phyloP scores from a whole-genome alignment of 2,113 vertebrate genomes.

The Chunga burmeisteri region DNA sequence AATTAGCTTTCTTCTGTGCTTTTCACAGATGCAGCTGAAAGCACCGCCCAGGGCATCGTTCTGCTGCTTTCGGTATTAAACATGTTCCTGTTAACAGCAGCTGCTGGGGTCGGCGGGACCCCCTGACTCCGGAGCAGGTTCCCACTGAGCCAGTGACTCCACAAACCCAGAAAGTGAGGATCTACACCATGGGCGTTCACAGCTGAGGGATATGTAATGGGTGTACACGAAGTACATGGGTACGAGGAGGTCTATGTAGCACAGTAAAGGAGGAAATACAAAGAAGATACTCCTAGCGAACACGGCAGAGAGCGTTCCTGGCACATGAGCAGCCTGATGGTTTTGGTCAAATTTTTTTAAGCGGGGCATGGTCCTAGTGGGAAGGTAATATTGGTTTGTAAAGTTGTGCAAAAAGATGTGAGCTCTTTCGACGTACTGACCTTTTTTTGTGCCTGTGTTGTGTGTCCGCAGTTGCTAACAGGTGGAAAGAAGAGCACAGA shows the following conservation, averaged over 20 bases:
- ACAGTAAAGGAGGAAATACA: not conserved
- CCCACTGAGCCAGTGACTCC: not conserved
- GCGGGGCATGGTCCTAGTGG: not conserved
- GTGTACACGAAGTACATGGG: not conserved
- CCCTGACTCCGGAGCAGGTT: not conserved
- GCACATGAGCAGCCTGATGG: not conserved
- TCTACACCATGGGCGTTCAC: not conserved
- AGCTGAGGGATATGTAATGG: not conserved
- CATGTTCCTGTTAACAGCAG: not conserved
- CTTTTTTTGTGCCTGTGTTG: not conserved
- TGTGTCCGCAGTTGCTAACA: not conserved
- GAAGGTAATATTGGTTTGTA: not conserved
- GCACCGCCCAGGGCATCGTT: not conserved
- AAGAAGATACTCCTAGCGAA: not conserved
- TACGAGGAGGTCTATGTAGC: not conserved
- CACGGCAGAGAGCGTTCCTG: not conserved
- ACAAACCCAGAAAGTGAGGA: not conserved
- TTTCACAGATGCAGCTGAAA: not conserved
- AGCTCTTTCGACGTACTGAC: not conserved
- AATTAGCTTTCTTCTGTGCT: not conserved
- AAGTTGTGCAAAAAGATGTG: not conserved
- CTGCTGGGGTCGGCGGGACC: not conserved
- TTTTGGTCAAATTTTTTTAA: not conserved
- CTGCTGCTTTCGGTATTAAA: not conserved
- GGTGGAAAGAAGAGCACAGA: not conserved